Conservation (phyloP, 2,888 invertebrate genomes). For the Marronus borbonicus region DNA sequence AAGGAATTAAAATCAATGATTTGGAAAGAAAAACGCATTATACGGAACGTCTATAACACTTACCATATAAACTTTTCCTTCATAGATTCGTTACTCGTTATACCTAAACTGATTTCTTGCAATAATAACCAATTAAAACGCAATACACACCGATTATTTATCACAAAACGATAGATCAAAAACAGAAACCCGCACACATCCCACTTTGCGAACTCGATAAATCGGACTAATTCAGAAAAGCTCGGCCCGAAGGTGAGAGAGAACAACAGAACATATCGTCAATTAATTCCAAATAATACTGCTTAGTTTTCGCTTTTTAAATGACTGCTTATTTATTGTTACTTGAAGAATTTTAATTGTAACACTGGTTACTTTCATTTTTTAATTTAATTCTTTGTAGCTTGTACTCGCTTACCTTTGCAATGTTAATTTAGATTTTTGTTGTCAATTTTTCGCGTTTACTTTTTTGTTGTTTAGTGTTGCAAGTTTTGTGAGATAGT, state of each 20-base stretch:
- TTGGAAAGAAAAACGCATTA: too few species aligned
- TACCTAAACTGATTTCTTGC: background rate
- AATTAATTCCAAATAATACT: conserved; percentile 8
- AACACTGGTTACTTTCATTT: conserved; percentile 16
- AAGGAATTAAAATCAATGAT: too few species aligned
- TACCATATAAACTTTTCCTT: too few species aligned
- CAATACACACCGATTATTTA: background rate
- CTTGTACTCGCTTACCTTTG: too few species aligned
- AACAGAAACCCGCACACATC: background rate
- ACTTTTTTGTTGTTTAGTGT: too few species aligned
- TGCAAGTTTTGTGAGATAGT: too few species aligned
- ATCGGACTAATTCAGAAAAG: conserved; percentile 14
- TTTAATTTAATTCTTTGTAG: conserved; percentile 23
- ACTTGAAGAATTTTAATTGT: conserved; percentile 42
- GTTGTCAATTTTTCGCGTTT: too few species aligned
- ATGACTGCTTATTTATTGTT: conserved; percentile 35
- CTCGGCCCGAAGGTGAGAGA: background rate
- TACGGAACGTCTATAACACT: too few species aligned
- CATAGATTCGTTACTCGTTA: too few species aligned
- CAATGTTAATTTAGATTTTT: too few species aligned
- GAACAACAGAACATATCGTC: background rate
- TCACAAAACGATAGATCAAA: background rate
- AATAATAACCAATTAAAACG: background rate
- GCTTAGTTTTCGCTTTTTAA: conserved; percentile 39
- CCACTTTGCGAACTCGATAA: conserved; percentile 1